Base-by-base conservation (phyloP, 2,797 vertebrate species). In the Lacerta bilineata region DNA sequence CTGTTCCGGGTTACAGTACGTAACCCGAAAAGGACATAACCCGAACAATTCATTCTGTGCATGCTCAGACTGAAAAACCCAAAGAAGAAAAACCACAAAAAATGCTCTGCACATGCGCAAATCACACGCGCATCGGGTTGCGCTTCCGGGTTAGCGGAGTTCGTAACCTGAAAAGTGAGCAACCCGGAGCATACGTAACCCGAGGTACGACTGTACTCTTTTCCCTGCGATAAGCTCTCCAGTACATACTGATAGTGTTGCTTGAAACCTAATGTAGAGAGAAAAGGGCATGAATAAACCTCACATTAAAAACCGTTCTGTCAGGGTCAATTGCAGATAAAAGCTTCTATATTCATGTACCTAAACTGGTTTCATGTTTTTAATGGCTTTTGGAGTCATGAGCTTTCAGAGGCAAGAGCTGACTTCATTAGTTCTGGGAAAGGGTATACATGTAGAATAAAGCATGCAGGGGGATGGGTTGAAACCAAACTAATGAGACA, bases 301-400 rank as follows among this genome's bases (percentile, higher is more conserved):
- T 68, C 36, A 41, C 74, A 79, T 33, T 50, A 33, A 50, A 50
- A 86, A 36, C 27, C 11, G 55, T 68, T 68, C 39, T 86, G 64
- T 68, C 64, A 79, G n/a, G n/a, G n/a, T 69, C 61, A 36, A 79
- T 29, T 50, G 61, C 75, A 36, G 61, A 76, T 76, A 36, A 88
- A 64, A 83, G 61, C 20, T 76, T 83, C 64, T 55, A 11, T 50
- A 87, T 75, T 81, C 43, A 8, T 82, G 39, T 66, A 27, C 4
- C 20, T 83, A 46, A 75, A 83, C 25, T 36, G 33, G 55, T 68
- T 76, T 18, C 43, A 46, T 76, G 72, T 71, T 87, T 29, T 36
- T 20, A 25, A 11, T 80, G 78, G 66, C 3, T 72, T 86, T 87
- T 80, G n/a, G 64, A 29, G 15, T 46, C 27, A 77, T 46, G 18